Base-by-base conservation (phyloP, 2,113 vertebrate genomes). In the Peucedramus taeniatus region DNA sequence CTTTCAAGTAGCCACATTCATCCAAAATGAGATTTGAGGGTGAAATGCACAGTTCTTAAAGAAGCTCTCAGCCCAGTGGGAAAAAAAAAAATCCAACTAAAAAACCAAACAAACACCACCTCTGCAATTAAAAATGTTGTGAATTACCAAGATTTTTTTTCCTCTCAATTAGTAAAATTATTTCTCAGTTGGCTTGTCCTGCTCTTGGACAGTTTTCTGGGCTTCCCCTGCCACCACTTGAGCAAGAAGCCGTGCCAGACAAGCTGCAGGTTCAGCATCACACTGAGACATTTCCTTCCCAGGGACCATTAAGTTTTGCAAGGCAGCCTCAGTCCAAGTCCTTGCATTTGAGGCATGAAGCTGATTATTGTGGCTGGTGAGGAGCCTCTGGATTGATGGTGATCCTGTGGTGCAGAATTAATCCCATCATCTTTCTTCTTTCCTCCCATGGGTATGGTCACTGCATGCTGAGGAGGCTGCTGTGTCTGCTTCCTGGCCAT, bases 281-380 rank as follows among this genome's bases (percentile, higher is more conserved):
- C 9, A 39, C 0, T 0, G 47, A 51, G 15, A 27, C 10, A 64
- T 4, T 54, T 27, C 15, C 49, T 80, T 77, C 45, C 24, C 30
- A 49, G 7, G 2, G 31, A 20, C 39, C 79, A 21, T 10, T 30
- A 27, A 1, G 6, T 50, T 88, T 44, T 83, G 49, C 13, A 20
- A 61, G 61, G 53, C 45, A 84, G 50, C 45, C 54, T 61, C 66
- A 11, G 7, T 28, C 27, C 27, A 28, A 44, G 35, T 23, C 80
- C 37, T 26, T 50, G 35, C 20, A 9, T 68, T 28, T 60, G 60
- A 50, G 40, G 44, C 56, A 17, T 5, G 31, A 63, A 77, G 31
- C n/a, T 70, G 59, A 66, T 84, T 63, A 45, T 31, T 70, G 27
- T 26, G 21, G 17, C 42, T 23, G 26, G 35, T 5, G 2, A 83